Percentiles rank a stretch among this genome's conserved stretches.
phyloP scores from a whole-genome alignment of 2,888 invertebrate species.

The Lepas anatifera region DNA sequence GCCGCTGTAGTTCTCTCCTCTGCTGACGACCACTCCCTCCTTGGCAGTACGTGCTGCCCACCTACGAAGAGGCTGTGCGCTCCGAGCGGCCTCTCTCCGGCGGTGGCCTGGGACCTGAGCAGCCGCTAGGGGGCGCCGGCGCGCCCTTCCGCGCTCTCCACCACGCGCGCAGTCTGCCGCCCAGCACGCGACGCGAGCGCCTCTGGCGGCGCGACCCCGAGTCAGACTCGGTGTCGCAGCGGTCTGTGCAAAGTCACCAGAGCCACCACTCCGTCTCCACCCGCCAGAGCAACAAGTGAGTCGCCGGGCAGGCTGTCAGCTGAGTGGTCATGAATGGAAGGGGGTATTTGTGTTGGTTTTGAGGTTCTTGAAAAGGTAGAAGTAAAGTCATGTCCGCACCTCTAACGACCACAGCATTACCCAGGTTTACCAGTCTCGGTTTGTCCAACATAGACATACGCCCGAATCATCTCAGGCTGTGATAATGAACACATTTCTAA shows the following conservation, averaged over 20 bases:
- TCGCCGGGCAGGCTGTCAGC: no score
- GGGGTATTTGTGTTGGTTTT: no score
- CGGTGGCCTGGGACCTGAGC: background rate
- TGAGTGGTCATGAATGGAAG: no score
- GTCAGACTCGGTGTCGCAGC: conserved; percentile 17
- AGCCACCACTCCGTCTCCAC: conserved; percentile 10
- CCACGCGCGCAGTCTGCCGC: conserved; percentile 10
- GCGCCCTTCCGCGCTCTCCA: background rate
- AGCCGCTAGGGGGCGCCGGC: background rate
- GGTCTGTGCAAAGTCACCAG: conserved; percentile 15
- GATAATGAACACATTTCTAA: no score
- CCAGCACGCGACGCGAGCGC: background rate
- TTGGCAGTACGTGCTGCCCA: conserved; percentile 17
- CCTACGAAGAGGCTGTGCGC: conserved; percentile 17
- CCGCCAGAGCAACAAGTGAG: background rate
- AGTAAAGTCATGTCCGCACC: no score
- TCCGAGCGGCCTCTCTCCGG: background rate
- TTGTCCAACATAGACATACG: no score
- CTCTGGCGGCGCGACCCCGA: conserved; percentile 15
- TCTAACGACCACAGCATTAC: no score
- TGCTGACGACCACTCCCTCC: background rate
- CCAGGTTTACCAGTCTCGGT: no score
- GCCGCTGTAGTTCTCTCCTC: background rate
- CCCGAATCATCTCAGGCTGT: no score
- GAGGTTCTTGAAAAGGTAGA: no score